Base-by-base conservation (phyloP, 2,797 vertebrate genomes). In the Acanthurus leucopareius region DNA sequence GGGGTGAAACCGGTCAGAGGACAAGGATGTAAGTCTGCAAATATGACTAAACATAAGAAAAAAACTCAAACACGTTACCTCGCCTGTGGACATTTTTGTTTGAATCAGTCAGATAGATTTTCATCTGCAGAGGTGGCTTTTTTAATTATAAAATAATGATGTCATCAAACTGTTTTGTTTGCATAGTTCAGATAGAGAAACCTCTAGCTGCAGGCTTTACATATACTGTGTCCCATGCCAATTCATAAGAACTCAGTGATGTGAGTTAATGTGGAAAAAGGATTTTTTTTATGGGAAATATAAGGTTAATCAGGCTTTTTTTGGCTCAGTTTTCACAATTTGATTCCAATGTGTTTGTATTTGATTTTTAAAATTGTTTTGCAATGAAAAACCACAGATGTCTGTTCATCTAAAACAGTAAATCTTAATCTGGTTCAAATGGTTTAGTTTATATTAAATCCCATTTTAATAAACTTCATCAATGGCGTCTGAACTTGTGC, bases 301-400 rank as follows among this genome's bases (percentile, higher is more conserved):
- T 17, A 22, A 51, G 25, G 17, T 8, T 45, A 22, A 47, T 35
- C n/a, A 44, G 10, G 13, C 20, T 42, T 71, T 4, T 4, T 1
- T 35, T 44, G 25, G 4, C 35, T 32, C 4, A 1, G 13, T 35
- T 60, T 40, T 61, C 2, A 32, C 8, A 17, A n/a, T 54, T 19
- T 53, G 14, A 40, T 42, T 20, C 5, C 13, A 4, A 14, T 57
- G 13, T 14, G 22, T 22, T 51, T 35, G 57, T 6, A 1, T 52
- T n/a, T 25, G 13, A 38, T 70, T 59, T 58, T 67, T 57, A 4
- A 45, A 54, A 28, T 16, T 42, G n/a, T 58, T 58, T 40, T 19
- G 7, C 11, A 56, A 48, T 42, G 11, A 56, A 56, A 54, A 47
- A 16, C 0, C 40, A 22, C 10, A n/a, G 16, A 47, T 47, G 8